Percentiles rank a stretch among this genome's conserved stretches.
Conservation (phyloP, 2,888 invertebrate species). For the Dioctria rufipes region DNA sequence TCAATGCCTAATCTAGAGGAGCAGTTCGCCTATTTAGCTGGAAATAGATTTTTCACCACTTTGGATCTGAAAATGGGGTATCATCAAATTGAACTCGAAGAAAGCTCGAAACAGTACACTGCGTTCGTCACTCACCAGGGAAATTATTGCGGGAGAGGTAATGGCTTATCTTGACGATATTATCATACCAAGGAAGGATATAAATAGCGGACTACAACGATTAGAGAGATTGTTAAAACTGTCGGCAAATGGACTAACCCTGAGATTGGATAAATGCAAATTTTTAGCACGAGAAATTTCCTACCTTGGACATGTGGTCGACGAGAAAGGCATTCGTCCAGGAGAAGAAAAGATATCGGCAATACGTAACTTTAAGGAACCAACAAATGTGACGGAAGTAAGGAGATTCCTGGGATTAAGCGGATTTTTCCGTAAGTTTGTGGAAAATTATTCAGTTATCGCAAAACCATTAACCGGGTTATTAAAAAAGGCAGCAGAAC, state of each 20-base stretch:
- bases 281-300: conserved; percentile 57
- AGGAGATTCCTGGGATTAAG: conserved; percentile 25
- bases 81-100: too few relatives aligned
- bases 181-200: conserved; percentile 55
- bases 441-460: conserved; percentile 18
- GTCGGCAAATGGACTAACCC: neutral
- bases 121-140: neutral
- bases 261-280: conserved; percentile 54
- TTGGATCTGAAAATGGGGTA: too few relatives aligned
- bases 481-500: conserved; percentile 38
- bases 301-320: conserved; percentile 57
- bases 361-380: neutral
- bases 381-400: too few relatives aligned
- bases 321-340: conserved; percentile 56
- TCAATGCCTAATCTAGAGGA: conserved; percentile 60
- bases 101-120: too few relatives aligned
- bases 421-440: conserved; percentile 40
- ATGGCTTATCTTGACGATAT: conserved; percentile 59
- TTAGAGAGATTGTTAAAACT: conserved; percentile 44
- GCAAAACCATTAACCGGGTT: conserved; percentile 52
- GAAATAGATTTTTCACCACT: too few relatives aligned
- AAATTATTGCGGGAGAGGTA: conserved; percentile 5
- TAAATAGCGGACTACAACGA: conserved; percentile 14
- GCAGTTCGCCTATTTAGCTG: conserved; percentile 43
- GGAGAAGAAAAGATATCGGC: conserved; percentile 46